Conservation (phyloP, 2,888 invertebrate genomes). For the Junonia oenone region DNA sequence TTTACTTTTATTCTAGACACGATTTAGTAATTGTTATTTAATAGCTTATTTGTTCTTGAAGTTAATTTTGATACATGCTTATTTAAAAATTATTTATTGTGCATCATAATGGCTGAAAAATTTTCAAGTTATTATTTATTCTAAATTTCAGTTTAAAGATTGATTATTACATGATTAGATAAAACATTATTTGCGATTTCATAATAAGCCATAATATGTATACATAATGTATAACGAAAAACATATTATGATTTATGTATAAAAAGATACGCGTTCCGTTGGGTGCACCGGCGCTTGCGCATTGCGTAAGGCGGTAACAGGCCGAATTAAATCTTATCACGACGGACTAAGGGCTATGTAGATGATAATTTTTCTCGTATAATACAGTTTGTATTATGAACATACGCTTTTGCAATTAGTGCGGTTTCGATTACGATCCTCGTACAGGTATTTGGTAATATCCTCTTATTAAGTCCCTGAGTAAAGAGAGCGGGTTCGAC, state of each 20-base stretch:
- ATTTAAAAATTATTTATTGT: no score
- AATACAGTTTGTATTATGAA: conserved; percentile 23
- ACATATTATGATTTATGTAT: neutral
- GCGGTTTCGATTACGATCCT: conserved; percentile 37
- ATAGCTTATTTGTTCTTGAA: no score
- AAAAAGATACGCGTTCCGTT: neutral
- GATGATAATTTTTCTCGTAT: conserved; percentile 10
- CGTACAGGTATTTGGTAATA: conserved; percentile 40
- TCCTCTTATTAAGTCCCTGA: conserved; percentile 30
- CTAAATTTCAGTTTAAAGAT: neutral
- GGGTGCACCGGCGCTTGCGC: neutral
- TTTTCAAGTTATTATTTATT: no score
- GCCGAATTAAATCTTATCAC: neutral
- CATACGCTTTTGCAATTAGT: conserved; percentile 30
- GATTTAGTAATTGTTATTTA: no score
- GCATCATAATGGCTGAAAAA: no score
- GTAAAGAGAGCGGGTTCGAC: conserved; percentile 23
- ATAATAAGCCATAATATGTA: neutral
- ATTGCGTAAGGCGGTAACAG: neutral
- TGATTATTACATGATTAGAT: neutral
- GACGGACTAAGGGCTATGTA: neutral
- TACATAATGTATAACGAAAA: neutral
- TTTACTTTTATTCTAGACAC: no score
- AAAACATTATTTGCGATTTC: neutral
- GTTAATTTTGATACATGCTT: no score